Base-by-base conservation (phyloP, 2,888 invertebrate genomes). In the Apamea epomidion region DNA sequence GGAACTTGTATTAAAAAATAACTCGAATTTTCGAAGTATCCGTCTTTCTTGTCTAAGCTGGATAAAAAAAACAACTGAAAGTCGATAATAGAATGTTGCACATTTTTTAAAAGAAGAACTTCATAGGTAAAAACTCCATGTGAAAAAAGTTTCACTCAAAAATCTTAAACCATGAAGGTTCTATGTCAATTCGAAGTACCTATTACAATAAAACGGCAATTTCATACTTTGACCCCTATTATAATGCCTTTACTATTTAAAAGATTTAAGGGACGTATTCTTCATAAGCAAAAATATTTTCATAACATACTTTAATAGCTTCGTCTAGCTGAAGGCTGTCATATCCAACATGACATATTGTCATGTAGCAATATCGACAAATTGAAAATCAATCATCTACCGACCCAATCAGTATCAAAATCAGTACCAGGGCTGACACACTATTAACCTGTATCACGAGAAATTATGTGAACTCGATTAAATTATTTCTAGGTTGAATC, bases 301-400 rank as follows among this genome's bases (percentile, higher is more conserved):
- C 3, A 32, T 32, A 32, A 64, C 10, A 21, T 45, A 48, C 25
- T 48, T 2, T 16, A 60, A 54, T 42, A 70, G 16, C 16, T 71
- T n/a, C 16, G 4, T 78, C n/a, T 58, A 45, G 16, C 60, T 65
- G 70, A 79, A 70, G n/a, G 67, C 67, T 85, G 84, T 85, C 78
- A 74, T 67, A 58, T 51, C 58, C 62, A 81, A 74, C 18, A 78
- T 74, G 71, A 68, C 42, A n/a, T 73, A 25, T 60, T 32, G 10
- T 37, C 69, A 72, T 67, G 64, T 58, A 60, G 32, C 16, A 68
- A 84, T 42, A 58, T 78, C 48, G 45, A 78, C 45, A 68, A 84
- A 84, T 84, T 85, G 84, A 81, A 84, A 85, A 85, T 78, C 64
- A 72, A 84, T 85, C 82, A 78, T 18, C 29, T 71, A 16, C 4